phyloP scores from a whole-genome alignment of 1,140 invertebrate species.

The Geopemphigus sp. region DNA sequence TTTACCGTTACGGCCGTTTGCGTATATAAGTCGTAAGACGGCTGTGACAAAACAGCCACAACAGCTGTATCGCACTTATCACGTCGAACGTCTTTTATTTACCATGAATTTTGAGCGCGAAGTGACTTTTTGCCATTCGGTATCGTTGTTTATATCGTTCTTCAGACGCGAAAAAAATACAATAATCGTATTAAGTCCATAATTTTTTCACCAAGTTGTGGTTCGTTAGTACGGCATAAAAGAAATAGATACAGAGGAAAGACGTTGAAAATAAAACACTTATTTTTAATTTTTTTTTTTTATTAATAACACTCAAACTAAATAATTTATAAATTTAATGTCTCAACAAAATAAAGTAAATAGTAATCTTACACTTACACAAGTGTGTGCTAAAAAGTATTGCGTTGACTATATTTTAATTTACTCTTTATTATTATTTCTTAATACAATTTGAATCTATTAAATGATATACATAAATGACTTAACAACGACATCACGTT shows the following conservation, averaged over 20 bases:
- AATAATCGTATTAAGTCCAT: too few relatives aligned
- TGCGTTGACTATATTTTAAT: conserved; percentile 43
- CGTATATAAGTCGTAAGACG: too few relatives aligned
- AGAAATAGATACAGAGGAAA: background rate
- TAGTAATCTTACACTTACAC: conserved; percentile 46
- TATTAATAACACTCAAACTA: conserved; percentile 46
- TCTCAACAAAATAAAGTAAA: conserved; percentile 49
- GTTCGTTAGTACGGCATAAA: too few relatives aligned
- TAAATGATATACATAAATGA: conserved; percentile 35
- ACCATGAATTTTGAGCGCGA: too few relatives aligned
- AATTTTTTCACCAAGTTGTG: too few relatives aligned
- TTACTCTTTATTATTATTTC: background rate
- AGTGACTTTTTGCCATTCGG: too few relatives aligned
- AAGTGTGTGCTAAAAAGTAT: conserved; percentile 48
- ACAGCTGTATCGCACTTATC: too few relatives aligned
- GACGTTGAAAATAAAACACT: background rate
- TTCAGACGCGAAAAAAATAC: too few relatives aligned
- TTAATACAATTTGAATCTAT: conserved; percentile 47
- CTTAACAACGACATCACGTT: conserved; percentile 40
- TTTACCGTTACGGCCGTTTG: conserved; percentile 12
- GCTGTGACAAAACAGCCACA: too few relatives aligned
- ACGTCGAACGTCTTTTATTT: too few relatives aligned
- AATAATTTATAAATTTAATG: conserved; percentile 49
- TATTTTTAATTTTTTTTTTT: background rate
- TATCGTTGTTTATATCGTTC: too few relatives aligned